A percentile compares a stretch with the other conserved stretches of the same genome.
Evolutionary conservation across 2,113 vertebrate species (phyloP).

Genomic region (Aplodontia rufa): DNA sequence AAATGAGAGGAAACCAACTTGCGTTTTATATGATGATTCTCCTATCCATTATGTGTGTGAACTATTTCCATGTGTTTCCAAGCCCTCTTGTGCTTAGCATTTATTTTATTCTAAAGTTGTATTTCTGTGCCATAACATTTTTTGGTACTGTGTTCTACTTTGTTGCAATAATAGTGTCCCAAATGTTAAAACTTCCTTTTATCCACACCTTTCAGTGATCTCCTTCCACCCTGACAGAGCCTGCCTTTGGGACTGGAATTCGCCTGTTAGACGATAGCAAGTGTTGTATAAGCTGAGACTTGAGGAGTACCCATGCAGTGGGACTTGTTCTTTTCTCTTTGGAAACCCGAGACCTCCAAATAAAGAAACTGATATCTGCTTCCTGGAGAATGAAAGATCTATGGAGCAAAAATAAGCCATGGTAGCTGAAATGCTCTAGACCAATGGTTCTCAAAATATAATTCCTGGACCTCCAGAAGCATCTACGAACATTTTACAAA

Average conservation of each 20-base stretch:
- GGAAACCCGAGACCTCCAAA: background rate
- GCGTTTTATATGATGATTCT: background rate
- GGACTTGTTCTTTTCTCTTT: background rate
- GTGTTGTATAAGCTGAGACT: background rate
- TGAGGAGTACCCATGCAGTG: background rate
- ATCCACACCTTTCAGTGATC: background rate
- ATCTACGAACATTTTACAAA: background rate
- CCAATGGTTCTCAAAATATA: background rate
- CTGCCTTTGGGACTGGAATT: background rate
- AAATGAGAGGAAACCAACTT: conserved; percentile 3
- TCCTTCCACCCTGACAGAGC: background rate
- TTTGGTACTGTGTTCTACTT: background rate
- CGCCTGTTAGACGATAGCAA: background rate
- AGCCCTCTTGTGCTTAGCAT: background rate
- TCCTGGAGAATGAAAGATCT: background rate
- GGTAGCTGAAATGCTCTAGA: background rate
- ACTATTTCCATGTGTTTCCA: background rate
- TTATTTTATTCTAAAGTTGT: conserved; percentile 43
- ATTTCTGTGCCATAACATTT: conserved; percentile 1
- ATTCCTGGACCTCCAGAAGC: background rate
- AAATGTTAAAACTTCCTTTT: background rate
- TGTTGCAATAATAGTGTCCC: background rate
- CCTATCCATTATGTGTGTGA: background rate
- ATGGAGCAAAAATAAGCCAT: background rate
- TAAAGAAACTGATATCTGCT: background rate